phyloP scores from a whole-genome alignment of 1,140 invertebrate species.

The Ips typographus region DNA sequence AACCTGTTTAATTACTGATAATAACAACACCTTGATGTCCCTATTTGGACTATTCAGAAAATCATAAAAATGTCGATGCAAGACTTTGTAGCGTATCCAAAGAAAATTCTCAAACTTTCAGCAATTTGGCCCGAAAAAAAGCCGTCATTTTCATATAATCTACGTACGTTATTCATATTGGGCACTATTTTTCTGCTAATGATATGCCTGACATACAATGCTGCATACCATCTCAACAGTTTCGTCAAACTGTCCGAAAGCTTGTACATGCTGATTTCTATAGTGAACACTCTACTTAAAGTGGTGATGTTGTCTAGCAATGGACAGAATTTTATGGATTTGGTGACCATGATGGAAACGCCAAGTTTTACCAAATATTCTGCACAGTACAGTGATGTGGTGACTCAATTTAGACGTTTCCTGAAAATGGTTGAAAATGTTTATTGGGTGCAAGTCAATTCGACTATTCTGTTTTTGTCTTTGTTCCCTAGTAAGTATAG shows the following conservation, averaged over 20 bases:
- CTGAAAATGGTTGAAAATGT: conserved; percentile 4
- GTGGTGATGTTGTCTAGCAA: conserved; percentile 2
- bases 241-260: conserved; percentile 28
- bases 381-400: background rate
- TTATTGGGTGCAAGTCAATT: conserved; percentile 10
- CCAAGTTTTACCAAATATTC: background rate
- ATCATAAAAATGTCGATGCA: background rate
- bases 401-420: background rate
- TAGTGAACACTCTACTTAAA: conserved; percentile 22
- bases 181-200: conserved; percentile 5
- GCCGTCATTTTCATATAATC: conserved; percentile 5
- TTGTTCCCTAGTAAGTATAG: conserved; percentile 12
- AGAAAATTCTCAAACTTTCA: background rate
- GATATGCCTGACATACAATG: conserved; percentile 8
- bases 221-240: background rate
- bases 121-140: conserved; percentile 16
- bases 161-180: background rate
- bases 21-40: too few relatives aligned
- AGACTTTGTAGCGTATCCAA: background rate
- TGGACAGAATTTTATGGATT: background rate
- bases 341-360: conserved; percentile 14
- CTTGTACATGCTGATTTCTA: conserved; percentile 32
- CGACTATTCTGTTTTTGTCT: background rate
- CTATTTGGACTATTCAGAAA: too few relatives aligned
- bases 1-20: too few relatives aligned